Evolutionary conservation across 2,797 vertebrate genomes (phyloP).

Genomic region (Gambusia yucatana): DNA sequence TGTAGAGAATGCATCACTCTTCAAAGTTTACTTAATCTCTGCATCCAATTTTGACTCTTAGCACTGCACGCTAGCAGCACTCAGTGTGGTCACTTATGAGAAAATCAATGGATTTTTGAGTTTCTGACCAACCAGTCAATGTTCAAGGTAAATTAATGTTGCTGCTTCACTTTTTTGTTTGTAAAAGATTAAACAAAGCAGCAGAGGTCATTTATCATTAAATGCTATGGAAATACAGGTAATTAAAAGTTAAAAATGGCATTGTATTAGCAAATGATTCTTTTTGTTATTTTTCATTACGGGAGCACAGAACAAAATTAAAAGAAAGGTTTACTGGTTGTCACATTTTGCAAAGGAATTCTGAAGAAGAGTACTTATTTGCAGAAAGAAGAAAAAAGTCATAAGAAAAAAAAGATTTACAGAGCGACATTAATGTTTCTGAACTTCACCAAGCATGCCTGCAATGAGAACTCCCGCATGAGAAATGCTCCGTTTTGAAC

Average conservation of each 20-base stretch:
- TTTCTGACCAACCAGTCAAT: background rate
- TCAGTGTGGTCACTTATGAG: background rate
- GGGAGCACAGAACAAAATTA: background rate
- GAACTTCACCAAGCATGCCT: background rate
- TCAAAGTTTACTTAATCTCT: background rate
- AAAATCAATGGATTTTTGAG: background rate
- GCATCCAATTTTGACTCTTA: background rate
- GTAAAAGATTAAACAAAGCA: background rate
- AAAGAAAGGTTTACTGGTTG: background rate
- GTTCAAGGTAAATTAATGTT: background rate
- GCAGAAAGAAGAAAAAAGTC: background rate
- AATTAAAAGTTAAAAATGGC: slow-evolving; percentile 2
- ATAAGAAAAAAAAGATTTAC: background rate
- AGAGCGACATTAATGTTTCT: too few species aligned
- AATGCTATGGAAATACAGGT: background rate
- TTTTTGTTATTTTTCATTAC: background rate
- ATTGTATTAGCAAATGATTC: background rate
- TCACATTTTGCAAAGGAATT: background rate
- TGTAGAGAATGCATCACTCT: background rate
- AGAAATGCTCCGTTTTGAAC: slow-evolving; percentile 41
- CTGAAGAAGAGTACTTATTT: background rate
- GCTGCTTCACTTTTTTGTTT: background rate
- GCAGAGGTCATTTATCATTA: background rate
- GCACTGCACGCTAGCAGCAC: background rate
- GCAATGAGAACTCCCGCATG: slow-evolving; percentile 30